Evolutionary conservation across 1,140 invertebrate genomes (phyloP).

Genomic region (Drosophila hydei): DNA sequence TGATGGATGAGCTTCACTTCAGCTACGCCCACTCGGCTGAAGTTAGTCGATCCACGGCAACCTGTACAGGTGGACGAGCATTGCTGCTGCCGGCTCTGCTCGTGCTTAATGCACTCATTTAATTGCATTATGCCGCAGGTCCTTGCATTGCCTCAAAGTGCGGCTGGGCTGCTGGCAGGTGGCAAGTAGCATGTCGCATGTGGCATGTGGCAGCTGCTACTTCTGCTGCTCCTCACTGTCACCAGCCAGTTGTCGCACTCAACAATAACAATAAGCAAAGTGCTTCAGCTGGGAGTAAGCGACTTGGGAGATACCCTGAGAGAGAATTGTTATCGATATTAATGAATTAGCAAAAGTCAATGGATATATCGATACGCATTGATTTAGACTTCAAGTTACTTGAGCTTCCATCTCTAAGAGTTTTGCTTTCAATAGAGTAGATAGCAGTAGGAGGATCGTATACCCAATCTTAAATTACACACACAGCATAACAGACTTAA

Average conservation of each 20-base stretch:
- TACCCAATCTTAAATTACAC: no score
- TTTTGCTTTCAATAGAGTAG: no score
- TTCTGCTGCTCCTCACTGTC: background rate
- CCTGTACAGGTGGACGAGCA: conserved; percentile 16
- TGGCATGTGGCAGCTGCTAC: conserved; percentile 11
- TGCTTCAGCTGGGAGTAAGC: background rate
- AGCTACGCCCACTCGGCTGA: conserved; percentile 13
- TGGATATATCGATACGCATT: no score
- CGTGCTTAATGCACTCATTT: conserved; percentile 70
- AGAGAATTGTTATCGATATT: no score
- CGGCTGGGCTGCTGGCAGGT: background rate
- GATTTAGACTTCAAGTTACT: no score
- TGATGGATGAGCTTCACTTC: conserved; percentile 59
- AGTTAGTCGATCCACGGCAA: conserved; percentile 17
- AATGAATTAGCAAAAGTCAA: no score
- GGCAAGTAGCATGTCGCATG: conserved; percentile 16
- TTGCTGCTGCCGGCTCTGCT: conserved; percentile 34
- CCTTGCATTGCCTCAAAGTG: conserved; percentile 61
- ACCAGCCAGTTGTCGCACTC: conserved; percentile 42
- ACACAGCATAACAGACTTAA: no score
- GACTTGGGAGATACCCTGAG: background rate
- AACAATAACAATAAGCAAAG: conserved; percentile 3
- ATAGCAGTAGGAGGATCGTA: no score
- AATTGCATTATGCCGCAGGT: conserved; percentile 82
- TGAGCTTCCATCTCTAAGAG: no score